phyloP scores from a whole-genome alignment of 2,113 vertebrate genomes.

The Syngnathus scovelli region DNA sequence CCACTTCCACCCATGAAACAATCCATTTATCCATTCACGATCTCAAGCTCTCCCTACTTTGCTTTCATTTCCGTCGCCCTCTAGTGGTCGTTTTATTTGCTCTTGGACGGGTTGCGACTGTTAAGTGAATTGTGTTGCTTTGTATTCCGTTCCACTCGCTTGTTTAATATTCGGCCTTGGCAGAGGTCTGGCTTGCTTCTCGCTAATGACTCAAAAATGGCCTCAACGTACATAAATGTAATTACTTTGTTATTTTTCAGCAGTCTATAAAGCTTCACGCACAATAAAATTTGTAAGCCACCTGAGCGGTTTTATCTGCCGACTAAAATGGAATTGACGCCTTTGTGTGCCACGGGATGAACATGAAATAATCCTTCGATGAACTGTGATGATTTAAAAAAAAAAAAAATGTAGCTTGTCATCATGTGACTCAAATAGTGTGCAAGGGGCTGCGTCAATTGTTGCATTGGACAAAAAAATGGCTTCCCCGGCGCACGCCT shows the following conservation, averaged over 20 bases:
- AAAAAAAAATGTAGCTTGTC: neutral
- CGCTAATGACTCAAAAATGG: neutral
- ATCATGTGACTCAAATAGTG: neutral
- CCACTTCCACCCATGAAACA: constrained; percentile 16
- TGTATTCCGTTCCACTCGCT: too few species aligned
- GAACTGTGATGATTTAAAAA: neutral
- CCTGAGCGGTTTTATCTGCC: neutral
- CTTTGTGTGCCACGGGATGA: neutral
- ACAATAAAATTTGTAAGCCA: neutral
- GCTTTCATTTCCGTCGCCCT: neutral
- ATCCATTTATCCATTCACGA: neutral
- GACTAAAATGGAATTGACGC: neutral
- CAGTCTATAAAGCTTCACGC: neutral
- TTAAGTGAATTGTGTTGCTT: too few species aligned
- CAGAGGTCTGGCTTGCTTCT: neutral
- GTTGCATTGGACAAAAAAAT: constrained; percentile 24
- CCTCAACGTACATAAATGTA: neutral
- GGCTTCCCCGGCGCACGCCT: constrained; percentile 25
- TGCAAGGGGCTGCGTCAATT: constrained; percentile 13
- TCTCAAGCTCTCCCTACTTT: neutral
- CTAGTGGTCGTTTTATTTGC: too few species aligned
- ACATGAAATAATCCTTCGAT: neutral
- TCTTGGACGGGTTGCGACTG: too few species aligned
- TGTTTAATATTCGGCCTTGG: neutral
- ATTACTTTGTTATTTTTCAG: neutral